These are phyloP conservation scores for Corythoichthys haematopterus DNA, from an alignment of 2,113 vertebrate genomes.

Conservation along the genomic window DNA sequence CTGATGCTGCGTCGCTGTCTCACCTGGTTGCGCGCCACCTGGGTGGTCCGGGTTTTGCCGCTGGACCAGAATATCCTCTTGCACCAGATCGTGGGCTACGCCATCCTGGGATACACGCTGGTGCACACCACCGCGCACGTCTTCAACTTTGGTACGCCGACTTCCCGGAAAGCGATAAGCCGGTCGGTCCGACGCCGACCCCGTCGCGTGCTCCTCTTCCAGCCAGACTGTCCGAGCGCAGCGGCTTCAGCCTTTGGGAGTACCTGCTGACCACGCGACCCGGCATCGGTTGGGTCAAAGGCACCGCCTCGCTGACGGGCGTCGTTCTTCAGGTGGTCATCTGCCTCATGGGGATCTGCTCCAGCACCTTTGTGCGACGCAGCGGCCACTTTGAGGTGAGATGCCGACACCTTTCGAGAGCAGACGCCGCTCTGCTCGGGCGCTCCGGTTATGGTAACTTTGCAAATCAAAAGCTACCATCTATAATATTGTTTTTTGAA, in stretches of 20 bases:
- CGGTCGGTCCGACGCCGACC: too few species aligned
- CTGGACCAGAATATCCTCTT: conserved; percentile 81
- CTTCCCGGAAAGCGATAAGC: background rate
- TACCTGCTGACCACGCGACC: conserved; percentile 75
- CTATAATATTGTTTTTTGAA: too few species aligned
- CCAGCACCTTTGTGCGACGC: conserved; percentile 77
- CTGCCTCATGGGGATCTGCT: conserved; percentile 75
- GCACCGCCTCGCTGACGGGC: conserved; percentile 70
- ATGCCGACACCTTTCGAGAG: background rate
- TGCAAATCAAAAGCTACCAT: too few species aligned
- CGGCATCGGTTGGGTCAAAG: conserved; percentile 75
- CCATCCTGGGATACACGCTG: conserved; percentile 64
- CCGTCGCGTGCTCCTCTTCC: conserved; percentile 8
- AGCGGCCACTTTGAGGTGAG: conserved; percentile 83
- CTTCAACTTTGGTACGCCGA: conserved; percentile 74
- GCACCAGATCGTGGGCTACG: conserved; percentile 82
- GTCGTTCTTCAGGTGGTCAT: conserved; percentile 75
- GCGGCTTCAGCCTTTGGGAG: conserved; percentile 68
- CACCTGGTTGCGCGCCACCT: conserved; percentile 79
- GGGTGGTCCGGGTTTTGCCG: conserved; percentile 74
- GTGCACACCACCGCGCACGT: conserved; percentile 76
- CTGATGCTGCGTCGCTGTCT: conserved; percentile 83
- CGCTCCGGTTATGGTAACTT: too few species aligned
- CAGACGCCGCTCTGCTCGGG: too few species aligned
- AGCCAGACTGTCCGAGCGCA: conserved; percentile 56